Conservation (phyloP, 2,888 invertebrate genomes). For the Sinhomidia bicolor region DNA sequence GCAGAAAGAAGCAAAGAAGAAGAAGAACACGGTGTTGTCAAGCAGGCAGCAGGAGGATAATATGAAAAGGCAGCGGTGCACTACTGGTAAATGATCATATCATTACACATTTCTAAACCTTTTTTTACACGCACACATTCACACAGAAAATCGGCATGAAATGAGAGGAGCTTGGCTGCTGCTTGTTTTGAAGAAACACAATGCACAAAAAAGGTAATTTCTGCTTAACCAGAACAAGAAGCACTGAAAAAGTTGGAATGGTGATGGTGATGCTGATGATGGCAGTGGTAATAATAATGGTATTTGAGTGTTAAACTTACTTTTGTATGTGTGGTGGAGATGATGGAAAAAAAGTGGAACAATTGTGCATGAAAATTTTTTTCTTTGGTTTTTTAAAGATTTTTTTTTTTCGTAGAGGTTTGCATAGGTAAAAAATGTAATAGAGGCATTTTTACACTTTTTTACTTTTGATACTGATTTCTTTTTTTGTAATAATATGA, state of each 20-base stretch:
- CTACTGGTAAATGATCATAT: constrained; percentile 38
- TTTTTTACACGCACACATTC: constrained; percentile 29
- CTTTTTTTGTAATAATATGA: not conserved
- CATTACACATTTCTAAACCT: constrained; percentile 39
- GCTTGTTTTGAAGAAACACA: constrained; percentile 30
- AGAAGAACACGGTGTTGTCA: not conserved
- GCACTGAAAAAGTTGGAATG: not conserved
- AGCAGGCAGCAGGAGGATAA: not conserved
- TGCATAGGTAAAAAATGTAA: no score
- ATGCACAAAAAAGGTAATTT: constrained; percentile 37
- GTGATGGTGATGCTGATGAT: not conserved
- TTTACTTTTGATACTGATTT: not conserved
- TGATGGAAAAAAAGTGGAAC: constrained; percentile 30
- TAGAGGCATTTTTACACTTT: constrained; percentile 4
- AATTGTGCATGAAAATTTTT: constrained; percentile 50
- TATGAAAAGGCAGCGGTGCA: not conserved
- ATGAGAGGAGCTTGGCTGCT: no score
- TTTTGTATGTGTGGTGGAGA: constrained; percentile 17
- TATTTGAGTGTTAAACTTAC: constrained; percentile 25
- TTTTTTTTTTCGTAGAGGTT: not conserved
- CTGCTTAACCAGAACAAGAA: constrained; percentile 9
- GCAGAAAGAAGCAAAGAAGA: not conserved
- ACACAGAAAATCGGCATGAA: not conserved
- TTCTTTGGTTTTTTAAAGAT: not conserved
- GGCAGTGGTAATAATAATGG: constrained; percentile 40